Base-by-base conservation (phyloP, 2,797 vertebrate genomes). In the Cryptoblepharus egeriae region DNA sequence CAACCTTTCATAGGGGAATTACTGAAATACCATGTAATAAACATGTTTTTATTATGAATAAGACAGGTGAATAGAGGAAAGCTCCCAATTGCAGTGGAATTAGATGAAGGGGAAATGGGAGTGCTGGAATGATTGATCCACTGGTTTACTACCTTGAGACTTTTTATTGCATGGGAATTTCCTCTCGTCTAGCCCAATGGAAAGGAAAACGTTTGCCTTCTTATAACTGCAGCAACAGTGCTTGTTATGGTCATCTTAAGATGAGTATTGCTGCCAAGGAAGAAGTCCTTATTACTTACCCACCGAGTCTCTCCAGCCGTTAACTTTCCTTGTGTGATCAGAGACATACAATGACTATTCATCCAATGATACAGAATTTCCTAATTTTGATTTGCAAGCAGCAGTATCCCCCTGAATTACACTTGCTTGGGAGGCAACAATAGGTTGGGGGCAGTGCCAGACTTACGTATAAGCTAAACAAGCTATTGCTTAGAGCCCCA, bases 11-110 rank as follows among this genome's bases (percentile, higher is more conserved):
- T 28, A 55, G 86, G 76, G 87, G 77, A 1, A 22, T 32, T 75
- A 78, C 84, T 91, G 80, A 88, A 91, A 70, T 69, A 45, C 39
- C 73, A 80, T 77, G 76, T 78, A 83, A 75, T 5, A 85, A 77
- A 16, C 72, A 80, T 76, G 49, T 52, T 52, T 16, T 52, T 57
- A 80, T 58, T 81, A 1, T 69, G 83, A 90, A 79, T 67, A 42
- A 57, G 65, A 26, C 15, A 64, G 11, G 6, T 2, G 4, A 30
- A 55, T 42, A 71, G 65, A 18, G 52, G 37, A 77, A 57, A 65
- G 57, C 4, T 13, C 35, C 26, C 24, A 71, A 52, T 28, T 69
- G 65, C 49, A 20, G 64, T 32, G 10, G n/a, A 58, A 71, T 42
- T 42, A 22, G 58, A 16, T 68, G 52, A 60, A 74, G 37, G 16